Evolutionary conservation across 2,888 invertebrate species (phyloP).

Genomic region (Parnassius smintheus): DNA sequence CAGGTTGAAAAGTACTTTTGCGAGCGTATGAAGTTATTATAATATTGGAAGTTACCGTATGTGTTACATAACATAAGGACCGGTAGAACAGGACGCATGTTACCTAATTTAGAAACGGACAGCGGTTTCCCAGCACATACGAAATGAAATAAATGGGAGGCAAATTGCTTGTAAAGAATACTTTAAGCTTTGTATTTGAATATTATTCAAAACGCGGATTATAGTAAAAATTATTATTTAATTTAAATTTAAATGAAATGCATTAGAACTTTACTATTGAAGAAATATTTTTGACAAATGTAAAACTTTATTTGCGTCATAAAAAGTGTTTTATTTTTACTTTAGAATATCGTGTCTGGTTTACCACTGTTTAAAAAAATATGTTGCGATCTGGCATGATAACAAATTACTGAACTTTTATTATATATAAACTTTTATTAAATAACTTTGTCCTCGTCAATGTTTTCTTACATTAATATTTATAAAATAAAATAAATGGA

Average conservation of each 20-base stretch:
- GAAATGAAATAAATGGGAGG: constrained; percentile 17
- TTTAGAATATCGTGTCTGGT: no score
- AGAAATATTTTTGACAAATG: no score
- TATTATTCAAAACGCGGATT: constrained; percentile 10
- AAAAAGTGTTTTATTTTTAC: no score
- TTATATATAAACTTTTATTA: no score
- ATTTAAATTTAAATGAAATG: neutral
- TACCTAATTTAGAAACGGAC: constrained; percentile 18
- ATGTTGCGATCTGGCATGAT: no score
- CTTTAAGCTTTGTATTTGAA: constrained; percentile 7
- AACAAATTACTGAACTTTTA: no score
- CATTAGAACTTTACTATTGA: neutral
- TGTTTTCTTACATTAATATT: no score
- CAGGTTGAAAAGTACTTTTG: constrained; percentile 31
- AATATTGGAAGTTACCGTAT: constrained; percentile 28
- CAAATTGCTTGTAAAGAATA: constrained; percentile 13
- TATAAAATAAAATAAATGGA: no score
- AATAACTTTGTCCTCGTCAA: no score
- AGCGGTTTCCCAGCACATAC: constrained; percentile 17
- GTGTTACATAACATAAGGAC: constrained; percentile 32
- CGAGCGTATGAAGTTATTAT: constrained; percentile 31
- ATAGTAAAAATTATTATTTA: constrained; percentile 3
- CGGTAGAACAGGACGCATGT: constrained; percentile 22
- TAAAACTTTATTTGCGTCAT: neutral
- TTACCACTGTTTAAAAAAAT: no score